Conservation (phyloP, 2,888 invertebrate species). For the Sinelater perroti region DNA sequence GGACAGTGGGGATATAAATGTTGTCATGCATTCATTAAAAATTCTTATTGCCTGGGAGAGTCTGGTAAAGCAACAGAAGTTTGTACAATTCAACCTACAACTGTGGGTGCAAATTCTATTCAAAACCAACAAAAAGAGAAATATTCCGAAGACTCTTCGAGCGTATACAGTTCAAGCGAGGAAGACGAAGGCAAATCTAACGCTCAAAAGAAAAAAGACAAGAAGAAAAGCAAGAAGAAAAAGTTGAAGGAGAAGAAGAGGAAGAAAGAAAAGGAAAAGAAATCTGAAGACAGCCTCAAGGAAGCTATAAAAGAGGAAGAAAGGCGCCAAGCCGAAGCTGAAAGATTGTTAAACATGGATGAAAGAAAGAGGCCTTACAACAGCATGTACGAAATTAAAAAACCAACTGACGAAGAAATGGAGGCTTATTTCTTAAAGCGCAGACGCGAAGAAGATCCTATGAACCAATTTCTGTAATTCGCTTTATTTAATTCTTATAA, state of each 20-base stretch:
- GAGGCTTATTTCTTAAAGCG: conserved; percentile 93
- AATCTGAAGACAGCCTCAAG: conserved; percentile 67
- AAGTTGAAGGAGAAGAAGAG: conserved; percentile 60
- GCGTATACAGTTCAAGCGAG: conserved; percentile 34
- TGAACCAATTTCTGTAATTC: conserved; percentile 72
- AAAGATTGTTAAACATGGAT: conserved; percentile 74
- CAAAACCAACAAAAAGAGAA: conserved; percentile 28
- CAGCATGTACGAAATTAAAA: conserved; percentile 84
- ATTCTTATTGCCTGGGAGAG: conserved; percentile 89
- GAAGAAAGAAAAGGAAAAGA: conserved; percentile 52
- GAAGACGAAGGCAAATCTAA: conserved; percentile 40
- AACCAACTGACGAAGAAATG: conserved; percentile 90
- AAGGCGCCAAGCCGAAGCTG: conserved; percentile 67
- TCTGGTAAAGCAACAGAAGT: conserved; percentile 62
- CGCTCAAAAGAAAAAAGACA: conserved; percentile 41
- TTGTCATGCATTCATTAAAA: conserved; percentile 90
- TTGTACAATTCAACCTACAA: conserved; percentile 28
- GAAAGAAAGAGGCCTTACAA: conserved; percentile 95
- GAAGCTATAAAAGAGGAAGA: conserved; percentile 75
- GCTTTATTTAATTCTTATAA: background rate
- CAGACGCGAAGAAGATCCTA: conserved; percentile 89
- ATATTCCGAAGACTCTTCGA: conserved; percentile 32
- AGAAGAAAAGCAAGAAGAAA: conserved; percentile 61
- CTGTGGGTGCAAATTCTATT: conserved; percentile 9
- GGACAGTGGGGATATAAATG: conserved; percentile 97